phyloP scores from a whole-genome alignment of 2,888 invertebrate species.

The Trisateles emortualis region DNA sequence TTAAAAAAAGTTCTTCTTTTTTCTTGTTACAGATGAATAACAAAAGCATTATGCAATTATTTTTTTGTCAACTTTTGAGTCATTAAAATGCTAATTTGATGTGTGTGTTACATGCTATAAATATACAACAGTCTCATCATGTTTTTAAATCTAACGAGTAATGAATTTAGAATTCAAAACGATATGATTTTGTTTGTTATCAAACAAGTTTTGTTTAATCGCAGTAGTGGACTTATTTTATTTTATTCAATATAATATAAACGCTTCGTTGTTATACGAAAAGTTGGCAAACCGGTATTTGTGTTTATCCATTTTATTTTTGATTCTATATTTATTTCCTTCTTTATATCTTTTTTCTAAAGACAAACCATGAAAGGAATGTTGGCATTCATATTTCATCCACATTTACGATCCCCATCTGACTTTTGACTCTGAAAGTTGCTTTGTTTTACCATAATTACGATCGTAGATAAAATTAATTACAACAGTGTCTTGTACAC shows the following conservation, averaged over 20 bases:
- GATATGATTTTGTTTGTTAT: slow-evolving; percentile 17
- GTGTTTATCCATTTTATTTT: not conserved
- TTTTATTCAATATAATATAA: not conserved
- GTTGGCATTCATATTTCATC: slow-evolving; percentile 61
- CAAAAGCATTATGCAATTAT: slow-evolving; percentile 24
- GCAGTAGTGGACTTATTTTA: slow-evolving; percentile 45
- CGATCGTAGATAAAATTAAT: slow-evolving; percentile 56
- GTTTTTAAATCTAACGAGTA: slow-evolving; percentile 1
- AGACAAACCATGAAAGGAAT: not conserved
- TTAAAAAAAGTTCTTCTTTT: slow-evolving; percentile 14
- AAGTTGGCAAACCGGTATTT: not conserved
- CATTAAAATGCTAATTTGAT: slow-evolving; percentile 34
- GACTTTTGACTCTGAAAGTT: slow-evolving; percentile 64
- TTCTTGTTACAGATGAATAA: slow-evolving; percentile 16
- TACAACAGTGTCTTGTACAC: slow-evolving; percentile 33
- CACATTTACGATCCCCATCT: slow-evolving; percentile 62
- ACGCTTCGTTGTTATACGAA: not conserved
- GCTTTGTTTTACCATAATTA: slow-evolving; percentile 57
- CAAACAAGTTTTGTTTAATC: slow-evolving; percentile 42
- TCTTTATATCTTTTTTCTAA: not conserved
- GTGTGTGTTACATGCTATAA: slow-evolving; percentile 13
- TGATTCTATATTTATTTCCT: not conserved
- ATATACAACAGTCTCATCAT: slow-evolving; percentile 14
- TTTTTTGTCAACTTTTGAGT: slow-evolving; percentile 7
- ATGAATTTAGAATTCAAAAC: slow-evolving; percentile 26